A percentile compares a stretch with the other conserved stretches of the same genome.
Conservation (phyloP, 2,888 invertebrate genomes). For the Shargacucullia verbasci region DNA sequence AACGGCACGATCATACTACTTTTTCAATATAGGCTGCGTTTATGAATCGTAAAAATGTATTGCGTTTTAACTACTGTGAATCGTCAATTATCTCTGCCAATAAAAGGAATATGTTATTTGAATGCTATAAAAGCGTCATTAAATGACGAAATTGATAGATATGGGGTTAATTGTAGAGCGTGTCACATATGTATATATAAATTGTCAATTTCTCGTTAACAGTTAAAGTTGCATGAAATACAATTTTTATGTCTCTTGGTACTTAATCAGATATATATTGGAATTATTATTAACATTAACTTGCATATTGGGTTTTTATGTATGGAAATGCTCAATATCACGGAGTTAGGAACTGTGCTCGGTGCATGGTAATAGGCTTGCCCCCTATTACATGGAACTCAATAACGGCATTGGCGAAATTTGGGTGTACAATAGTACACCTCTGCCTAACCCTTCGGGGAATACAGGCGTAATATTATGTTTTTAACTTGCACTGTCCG, state of each 20-base stretch:
- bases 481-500: no score
- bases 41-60: constrained; percentile 11
- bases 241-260: background rate
- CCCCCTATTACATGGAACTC: no score
- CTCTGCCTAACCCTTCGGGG: no score
- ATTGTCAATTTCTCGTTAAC: constrained; percentile 18
- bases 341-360: no score
- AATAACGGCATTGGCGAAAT: no score
- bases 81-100: constrained; percentile 18
- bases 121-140: constrained; percentile 26
- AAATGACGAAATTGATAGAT: constrained; percentile 17
- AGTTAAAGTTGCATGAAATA: background rate
- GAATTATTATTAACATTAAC: constrained; percentile 20
- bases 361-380: no score
- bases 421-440: no score
- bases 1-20: constrained; percentile 19
- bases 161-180: constrained; percentile 24
- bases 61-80: constrained; percentile 16
- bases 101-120: constrained; percentile 25
- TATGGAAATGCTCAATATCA: no score
- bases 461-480: no score
- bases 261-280: background rate
- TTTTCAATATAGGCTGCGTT: constrained; percentile 4
- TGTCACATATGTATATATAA: constrained; percentile 10
- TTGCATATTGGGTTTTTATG: no score